Conservation (phyloP, 2,113 vertebrate species). For the sheep (Ovis aries) region DNA sequence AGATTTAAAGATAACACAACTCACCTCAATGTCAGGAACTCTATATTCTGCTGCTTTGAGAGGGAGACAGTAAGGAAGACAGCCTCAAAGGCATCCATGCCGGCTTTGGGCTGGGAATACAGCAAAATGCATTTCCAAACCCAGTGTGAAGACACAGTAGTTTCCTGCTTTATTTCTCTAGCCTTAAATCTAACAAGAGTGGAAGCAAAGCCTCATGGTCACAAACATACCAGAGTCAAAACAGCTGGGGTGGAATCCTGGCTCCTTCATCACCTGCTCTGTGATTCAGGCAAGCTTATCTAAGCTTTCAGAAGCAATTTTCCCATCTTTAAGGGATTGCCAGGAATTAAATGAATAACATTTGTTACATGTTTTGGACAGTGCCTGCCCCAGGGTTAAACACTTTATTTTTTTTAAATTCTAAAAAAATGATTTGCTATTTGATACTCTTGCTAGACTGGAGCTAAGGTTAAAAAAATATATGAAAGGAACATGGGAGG, state of each 20-base stretch:
- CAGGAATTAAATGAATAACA: not conserved
- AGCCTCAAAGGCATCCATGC: not conserved
- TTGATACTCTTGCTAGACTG: not conserved
- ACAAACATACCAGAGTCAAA: not conserved
- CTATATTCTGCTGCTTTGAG: not conserved
- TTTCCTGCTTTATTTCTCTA: not conserved
- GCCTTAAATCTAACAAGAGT: not conserved
- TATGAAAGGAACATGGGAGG: not conserved
- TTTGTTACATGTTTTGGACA: not conserved
- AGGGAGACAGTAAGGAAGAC: not conserved
- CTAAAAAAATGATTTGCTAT: not conserved
- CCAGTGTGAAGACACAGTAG: not conserved
- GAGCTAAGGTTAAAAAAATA: not conserved
- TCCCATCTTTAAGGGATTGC: not conserved
- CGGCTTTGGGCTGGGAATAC: too few species aligned
- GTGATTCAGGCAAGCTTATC: not conserved
- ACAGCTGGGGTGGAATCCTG: not conserved
- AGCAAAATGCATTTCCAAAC: not conserved
- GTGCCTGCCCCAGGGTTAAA: not conserved
- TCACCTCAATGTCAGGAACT: not conserved
- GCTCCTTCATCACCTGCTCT: not conserved
- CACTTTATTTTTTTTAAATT: not conserved
- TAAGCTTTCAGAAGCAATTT: not conserved
- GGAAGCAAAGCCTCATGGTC: not conserved
- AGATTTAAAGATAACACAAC: not conserved